Evolutionary conservation across 2,113 vertebrate genomes (phyloP), one percentile per base, ranked within the genome.

Genomic region (Jacana jacana): DNA sequence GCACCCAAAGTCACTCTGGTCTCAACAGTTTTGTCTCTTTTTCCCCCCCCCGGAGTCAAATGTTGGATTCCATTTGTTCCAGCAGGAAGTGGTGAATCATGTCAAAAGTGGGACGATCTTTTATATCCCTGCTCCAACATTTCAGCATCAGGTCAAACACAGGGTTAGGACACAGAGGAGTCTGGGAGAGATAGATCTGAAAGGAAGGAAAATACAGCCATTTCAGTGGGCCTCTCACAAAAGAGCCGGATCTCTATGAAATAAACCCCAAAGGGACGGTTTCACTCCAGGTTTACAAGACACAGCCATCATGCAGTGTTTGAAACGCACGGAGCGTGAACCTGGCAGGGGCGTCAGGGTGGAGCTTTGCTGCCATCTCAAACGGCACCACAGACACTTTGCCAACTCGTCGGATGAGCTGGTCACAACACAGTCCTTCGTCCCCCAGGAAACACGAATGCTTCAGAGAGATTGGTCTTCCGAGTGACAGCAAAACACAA

Each of bases 71-170:
- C 86, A 98, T 98, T 64, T 99, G 98, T 73, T 98, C 98, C 65
- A 98, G 98, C 96, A 99, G 98, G 57, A 98, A 97, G 91, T 97
- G 93, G 95, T 99, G 98, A 78, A 99, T 99, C 79, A 99, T 98
- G 94, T 99, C 98, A 92, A 99, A 99, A 28, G 98, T 99, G 20
- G 99, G 99, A 31, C 99, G 98, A 85, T 99, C 98, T 96, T 99
- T 99, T 78, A 99, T 98, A 23, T 99, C 99, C 94, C 99, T 98
- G 97, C 97, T 98, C 99, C 99, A 99, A 92, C 99, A 99, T 92
- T 98, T 99, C 89, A 99, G 98, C 99, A 99, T 99, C 93, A 99
- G 98, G 93, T 98, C 98, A 92, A 99, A 99, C 92, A 99, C 97
- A 25, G 96, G 92, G 48, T 99, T 99, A 23, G 99, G 99, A 73